Conservation (phyloP, 2,113 vertebrate species). For the Notothenia coriiceps region DNA sequence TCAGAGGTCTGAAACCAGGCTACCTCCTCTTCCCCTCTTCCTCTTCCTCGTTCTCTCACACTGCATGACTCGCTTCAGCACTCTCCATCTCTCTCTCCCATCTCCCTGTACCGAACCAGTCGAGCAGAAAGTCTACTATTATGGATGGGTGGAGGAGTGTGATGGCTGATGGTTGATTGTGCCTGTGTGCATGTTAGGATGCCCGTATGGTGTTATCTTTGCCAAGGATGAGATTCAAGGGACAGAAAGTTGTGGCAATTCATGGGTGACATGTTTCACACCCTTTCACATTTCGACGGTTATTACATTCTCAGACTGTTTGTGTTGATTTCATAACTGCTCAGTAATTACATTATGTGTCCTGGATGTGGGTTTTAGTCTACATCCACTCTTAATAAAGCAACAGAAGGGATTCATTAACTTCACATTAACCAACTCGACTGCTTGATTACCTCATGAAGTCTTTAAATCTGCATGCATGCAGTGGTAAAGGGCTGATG, state of each 20-base stretch:
- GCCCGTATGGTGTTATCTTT: constrained; percentile 19
- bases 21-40: constrained; percentile 11
- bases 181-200: constrained; percentile 2
- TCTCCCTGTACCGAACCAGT: constrained; percentile 64
- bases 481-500: constrained; percentile 29
- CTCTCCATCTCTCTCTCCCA: constrained; percentile 49
- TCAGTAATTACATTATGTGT: constrained; percentile 2
- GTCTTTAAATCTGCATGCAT: constrained; percentile 16
- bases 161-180: constrained; percentile 27
- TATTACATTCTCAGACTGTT: constrained; percentile 25
- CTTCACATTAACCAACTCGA: background rate
- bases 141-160: constrained; percentile 56
- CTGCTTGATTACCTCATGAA: constrained; percentile 36
- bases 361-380: background rate
- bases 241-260: constrained; percentile 1
- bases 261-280: constrained; percentile 21
- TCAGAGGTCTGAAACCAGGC: constrained; percentile 48
- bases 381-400: background rate
- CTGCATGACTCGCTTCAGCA: constrained; percentile 45
- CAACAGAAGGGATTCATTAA: background rate
- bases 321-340: constrained; percentile 26
- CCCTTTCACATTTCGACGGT: constrained; percentile 1
- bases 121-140: constrained; percentile 73
- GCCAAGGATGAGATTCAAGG: constrained; percentile 5
- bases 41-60: constrained; percentile 24